Conservation (phyloP, 2,888 invertebrate species). For the Himalopsyche tibetana region DNA sequence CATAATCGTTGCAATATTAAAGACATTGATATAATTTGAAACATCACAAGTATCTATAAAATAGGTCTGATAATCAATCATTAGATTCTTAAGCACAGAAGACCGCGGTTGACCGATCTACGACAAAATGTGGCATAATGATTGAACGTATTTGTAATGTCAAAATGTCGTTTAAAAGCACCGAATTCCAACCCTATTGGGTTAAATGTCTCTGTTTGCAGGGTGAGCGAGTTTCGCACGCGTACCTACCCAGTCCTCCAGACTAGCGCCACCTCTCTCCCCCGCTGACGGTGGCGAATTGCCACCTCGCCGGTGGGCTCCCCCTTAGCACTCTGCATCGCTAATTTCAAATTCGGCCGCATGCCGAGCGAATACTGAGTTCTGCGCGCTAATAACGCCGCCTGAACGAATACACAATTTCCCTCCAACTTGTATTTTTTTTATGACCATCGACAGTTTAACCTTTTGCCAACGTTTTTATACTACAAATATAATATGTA, state of each 20-base stretch:
- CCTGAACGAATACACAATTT: constrained; percentile 20
- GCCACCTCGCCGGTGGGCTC: constrained; percentile 68
- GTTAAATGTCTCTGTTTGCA: constrained; percentile 43
- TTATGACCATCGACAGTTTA: constrained; percentile 36
- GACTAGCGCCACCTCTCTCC: constrained; percentile 67
- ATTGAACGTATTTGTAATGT: too few relatives aligned
- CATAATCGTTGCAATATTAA: too few relatives aligned
- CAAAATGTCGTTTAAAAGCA: too few relatives aligned
- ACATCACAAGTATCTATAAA: too few relatives aligned
- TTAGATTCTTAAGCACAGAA: too few relatives aligned
- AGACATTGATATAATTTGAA: too few relatives aligned
- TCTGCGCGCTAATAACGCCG: constrained; percentile 28
- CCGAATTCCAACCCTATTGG: background rate
- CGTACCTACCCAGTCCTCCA: constrained; percentile 68
- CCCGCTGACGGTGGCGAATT: constrained; percentile 70
- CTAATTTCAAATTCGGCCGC: constrained; percentile 69
- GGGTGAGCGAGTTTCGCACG: constrained; percentile 68
- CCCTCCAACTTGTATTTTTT: background rate
- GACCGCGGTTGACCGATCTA: too few relatives aligned
- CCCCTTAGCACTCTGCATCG: constrained; percentile 22
- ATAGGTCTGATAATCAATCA: too few relatives aligned
- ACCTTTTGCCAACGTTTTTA: background rate
- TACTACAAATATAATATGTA: background rate
- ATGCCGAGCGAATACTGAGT: constrained; percentile 71
- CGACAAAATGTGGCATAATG: too few relatives aligned